Base-by-base conservation (phyloP, 2,797 vertebrate genomes). In the Haliaeetus vocifer region DNA sequence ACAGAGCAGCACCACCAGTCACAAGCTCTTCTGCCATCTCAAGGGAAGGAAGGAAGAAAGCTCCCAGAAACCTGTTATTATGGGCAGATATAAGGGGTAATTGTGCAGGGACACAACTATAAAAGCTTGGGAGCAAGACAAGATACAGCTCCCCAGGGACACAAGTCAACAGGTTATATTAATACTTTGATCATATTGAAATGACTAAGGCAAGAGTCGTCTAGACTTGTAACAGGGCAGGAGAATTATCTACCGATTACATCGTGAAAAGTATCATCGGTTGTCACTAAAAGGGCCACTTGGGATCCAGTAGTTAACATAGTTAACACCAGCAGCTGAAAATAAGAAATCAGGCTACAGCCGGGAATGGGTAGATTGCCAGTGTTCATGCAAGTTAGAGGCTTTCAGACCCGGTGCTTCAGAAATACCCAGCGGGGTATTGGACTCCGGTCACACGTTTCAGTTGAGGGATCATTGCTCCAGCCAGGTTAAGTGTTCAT, bases 381-480 rank as follows among this genome's bases (percentile, higher is more conserved):
- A 22, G 20, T 10, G 9, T 15, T 53, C n/a, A 4, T 16, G 29
- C 19, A 75, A 40, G 25, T 7, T 28, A 15, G 79, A 50, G 22
- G 28, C 7, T 65, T 22, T 58, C 45, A 61, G 44, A 33, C 18
- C 19, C 4, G 1, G 15, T n/a, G 38, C 13, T 35, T 73, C 59
- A 56, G 44, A 62, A 44, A 61, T 10, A 37, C 33, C 19, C 19
- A 25, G 18, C 1, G 0, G 45, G 3, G 3, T 50, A 4, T 1
- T 15, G 37, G 19, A 26, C n/a, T 90, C 8, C 5, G 7, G 29
- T 49, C 49, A 44, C 45, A 33, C 0, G 0, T n/a, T 73, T 45
- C 38, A 16, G 15, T 0, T 26, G 17, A 81, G 50, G 10, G 15
- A 9, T 1, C 58, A 81, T 29, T 47, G 56, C 42, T 73, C 0